phyloP scores from a whole-genome alignment of 2,888 invertebrate genomes.

The Heliconius sara region DNA sequence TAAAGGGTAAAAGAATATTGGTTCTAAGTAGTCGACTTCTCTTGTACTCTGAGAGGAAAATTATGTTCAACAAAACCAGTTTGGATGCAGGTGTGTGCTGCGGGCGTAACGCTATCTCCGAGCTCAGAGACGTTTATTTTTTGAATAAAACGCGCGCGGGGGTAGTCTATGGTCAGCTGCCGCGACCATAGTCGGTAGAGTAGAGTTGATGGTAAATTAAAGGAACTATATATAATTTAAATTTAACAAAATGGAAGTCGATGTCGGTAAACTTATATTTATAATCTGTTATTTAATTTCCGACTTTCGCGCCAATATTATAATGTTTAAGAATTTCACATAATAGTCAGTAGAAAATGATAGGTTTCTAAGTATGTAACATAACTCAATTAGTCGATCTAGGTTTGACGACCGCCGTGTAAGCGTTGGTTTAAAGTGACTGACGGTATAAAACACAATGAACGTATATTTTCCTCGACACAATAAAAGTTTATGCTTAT shows the following conservation, averaged over 20 bases:
- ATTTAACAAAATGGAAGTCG: not conserved
- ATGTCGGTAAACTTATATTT: not conserved
- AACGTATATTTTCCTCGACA: slow-evolving; percentile 65
- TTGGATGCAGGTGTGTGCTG: slow-evolving; percentile 74
- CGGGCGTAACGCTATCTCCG: slow-evolving; percentile 51
- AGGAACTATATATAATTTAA: no score
- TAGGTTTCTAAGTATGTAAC: slow-evolving; percentile 1
- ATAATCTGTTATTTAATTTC: not conserved
- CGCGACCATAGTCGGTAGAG: not conserved
- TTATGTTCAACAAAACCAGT: slow-evolving; percentile 78
- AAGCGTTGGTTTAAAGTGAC: not conserved
- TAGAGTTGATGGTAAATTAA: not conserved
- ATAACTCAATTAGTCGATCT: slow-evolving; percentile 6
- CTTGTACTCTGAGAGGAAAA: slow-evolving; percentile 69
- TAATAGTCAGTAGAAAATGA: not conserved
- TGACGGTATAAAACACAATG: slow-evolving; percentile 50
- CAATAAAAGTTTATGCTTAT: slow-evolving; percentile 74
- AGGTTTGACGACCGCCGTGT: slow-evolving; percentile 8
- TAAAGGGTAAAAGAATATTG: slow-evolving; percentile 13
- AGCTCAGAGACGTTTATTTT: slow-evolving; percentile 45
- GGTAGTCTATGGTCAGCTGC: slow-evolving; percentile 28
- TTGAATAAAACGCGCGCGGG: slow-evolving; percentile 35
- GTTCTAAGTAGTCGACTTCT: slow-evolving; percentile 44
- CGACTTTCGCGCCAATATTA: not conserved
- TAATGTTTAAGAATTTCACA: not conserved